Conservation (phyloP, 2,888 invertebrate genomes). For the Dryomyza anilis region DNA sequence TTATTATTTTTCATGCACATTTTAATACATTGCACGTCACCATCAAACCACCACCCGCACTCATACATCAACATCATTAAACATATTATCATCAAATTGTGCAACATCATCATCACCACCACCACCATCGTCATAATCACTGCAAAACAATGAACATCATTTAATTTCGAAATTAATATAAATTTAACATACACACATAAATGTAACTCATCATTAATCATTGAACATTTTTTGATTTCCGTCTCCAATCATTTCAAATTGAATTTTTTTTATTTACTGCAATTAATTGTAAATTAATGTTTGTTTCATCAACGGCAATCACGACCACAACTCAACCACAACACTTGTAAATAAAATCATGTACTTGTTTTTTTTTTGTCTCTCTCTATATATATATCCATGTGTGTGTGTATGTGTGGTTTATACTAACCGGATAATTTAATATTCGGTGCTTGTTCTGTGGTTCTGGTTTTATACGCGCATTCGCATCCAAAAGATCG, state of each 20-base stretch:
- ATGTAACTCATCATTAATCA: too few species aligned
- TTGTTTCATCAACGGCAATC: too few species aligned
- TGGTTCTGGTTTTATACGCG: not conserved
- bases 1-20: too few species aligned
- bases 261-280: not conserved
- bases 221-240: not conserved
- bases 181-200: too few species aligned
- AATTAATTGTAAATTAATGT: not conserved
- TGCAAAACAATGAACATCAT: not conserved
- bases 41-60: too few species aligned
- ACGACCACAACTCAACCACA: too few species aligned
- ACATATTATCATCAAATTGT: too few species aligned
- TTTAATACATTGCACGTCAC: too few species aligned
- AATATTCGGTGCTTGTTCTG: not conserved
- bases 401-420: constrained; percentile 1
- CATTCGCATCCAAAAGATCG: too few species aligned
- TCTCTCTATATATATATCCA: not conserved
- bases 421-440: not conserved
- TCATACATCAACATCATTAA: too few species aligned
- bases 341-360: not conserved
- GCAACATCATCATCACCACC: not conserved
- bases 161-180: constrained; percentile 1
- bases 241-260: not conserved
- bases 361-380: not conserved
- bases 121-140: not conserved